Base-by-base conservation (phyloP, 2,797 vertebrate genomes). In the Coilia nasus region DNA sequence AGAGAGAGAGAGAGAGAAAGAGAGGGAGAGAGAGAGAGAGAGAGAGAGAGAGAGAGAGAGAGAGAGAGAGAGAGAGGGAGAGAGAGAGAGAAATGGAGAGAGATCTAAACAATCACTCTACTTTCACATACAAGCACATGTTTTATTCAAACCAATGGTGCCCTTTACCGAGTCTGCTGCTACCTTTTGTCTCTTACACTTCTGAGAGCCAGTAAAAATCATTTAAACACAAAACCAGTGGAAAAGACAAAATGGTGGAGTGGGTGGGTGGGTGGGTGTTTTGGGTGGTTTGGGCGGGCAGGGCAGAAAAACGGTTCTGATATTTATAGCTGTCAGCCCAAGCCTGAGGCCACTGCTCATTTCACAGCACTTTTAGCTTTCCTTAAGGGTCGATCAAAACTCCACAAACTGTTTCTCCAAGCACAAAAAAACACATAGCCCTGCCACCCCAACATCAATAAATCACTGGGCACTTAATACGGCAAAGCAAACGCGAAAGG, bases 391-490 rank as follows among this genome's bases (percentile, higher is more conserved):
- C n/a, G 15, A 11, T 25, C 81, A 56, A 81, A 83, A 85, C 86
- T 23, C 81, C 80, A 31, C 46, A 15, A 6, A 60, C 82, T 78
- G 50, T 54, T 71, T 35, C 82, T 86, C 57, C 86, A 80, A 81
- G 21, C 56, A 57, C 81, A 41, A 82, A 83, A 46, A 71, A 12
- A 75, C 67, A 35, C 67, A 82, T 60, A 82, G 57, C 50, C 15
- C 19, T 71, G 28, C 80, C 91, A 82, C 91, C 89, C 57, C 62
- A 10, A 64, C 90, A 90, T 93, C 90, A 90, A 95, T 93, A 93
- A 94, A 94, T 92, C 93, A 94, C 84, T 87, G 90, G 82, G 87
- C 86, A 91, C 92, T 92, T 94, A 92, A 93, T 89, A 90, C 88
- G 84, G 88, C 90, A 94, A 41, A 41, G n/a, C n/a, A n/a, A 93